Evolutionary conservation across 1,140 invertebrate genomes (phyloP).

Genomic region (Hyposmocoma kahamanoa): DNA sequence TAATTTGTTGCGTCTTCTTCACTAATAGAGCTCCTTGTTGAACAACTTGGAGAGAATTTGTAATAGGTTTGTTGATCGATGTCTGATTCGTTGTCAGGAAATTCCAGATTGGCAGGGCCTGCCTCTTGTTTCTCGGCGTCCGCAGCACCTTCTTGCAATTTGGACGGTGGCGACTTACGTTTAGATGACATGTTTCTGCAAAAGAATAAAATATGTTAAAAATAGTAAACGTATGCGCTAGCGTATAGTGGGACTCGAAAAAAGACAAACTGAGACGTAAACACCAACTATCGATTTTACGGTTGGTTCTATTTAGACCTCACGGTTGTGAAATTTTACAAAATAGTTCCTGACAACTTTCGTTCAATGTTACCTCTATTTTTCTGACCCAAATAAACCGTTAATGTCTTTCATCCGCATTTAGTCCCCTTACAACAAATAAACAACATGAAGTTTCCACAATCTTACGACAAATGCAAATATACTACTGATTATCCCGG

Average conservation of each 20-base stretch:
- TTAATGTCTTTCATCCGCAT: too few relatives aligned
- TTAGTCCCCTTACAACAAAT: too few relatives aligned
- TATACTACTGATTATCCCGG: conserved; percentile 35
- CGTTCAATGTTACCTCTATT: too few relatives aligned
- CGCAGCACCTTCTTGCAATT: conserved; percentile 87
- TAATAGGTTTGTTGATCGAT: conserved; percentile 64
- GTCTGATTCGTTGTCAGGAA: conserved; percentile 59
- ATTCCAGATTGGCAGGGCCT: conserved; percentile 52
- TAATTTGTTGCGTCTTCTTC: conserved; percentile 75
- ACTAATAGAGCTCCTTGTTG: conserved; percentile 73
- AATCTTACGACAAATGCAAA: conserved; percentile 40
- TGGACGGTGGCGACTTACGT: conserved; percentile 92
- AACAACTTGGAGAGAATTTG: conserved; percentile 76
- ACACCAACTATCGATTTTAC: too few relatives aligned
- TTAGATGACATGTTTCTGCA: conserved; percentile 94
- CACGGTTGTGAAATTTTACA: too few relatives aligned
- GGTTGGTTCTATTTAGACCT: too few relatives aligned
- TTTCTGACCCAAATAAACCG: too few relatives aligned
- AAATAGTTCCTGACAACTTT: too few relatives aligned
- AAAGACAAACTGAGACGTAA: too few relatives aligned
- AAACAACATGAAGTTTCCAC: too few relatives aligned
- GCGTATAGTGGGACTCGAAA: too few relatives aligned
- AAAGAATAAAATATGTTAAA: conserved; percentile 26
- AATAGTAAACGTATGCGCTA: too few relatives aligned
- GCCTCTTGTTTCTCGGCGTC: conserved; percentile 68